Evolutionary conservation across 2,113 vertebrate species (phyloP).

Genomic region (Puma concolor): DNA sequence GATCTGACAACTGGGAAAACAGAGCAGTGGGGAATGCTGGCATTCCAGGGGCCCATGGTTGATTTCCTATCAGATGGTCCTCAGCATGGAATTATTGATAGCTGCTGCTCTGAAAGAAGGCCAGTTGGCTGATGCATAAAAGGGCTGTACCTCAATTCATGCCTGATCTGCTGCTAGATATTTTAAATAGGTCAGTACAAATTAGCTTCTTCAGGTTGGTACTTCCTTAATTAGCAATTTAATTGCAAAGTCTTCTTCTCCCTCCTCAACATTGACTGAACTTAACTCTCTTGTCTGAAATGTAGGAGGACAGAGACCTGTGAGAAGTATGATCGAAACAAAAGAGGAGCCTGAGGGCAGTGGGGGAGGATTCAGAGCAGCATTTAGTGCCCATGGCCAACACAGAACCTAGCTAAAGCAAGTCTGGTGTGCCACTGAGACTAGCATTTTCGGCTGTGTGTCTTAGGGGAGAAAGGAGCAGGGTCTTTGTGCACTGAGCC

Average conservation of each 20-base stretch:
- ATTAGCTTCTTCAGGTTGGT: slow-evolving; percentile 22
- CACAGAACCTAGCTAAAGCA: not conserved
- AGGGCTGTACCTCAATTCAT: slow-evolving; percentile 31
- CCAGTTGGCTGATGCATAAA: slow-evolving; percentile 62
- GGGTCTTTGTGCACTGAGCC: not conserved
- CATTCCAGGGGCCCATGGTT: slow-evolving; percentile 81
- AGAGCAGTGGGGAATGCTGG: slow-evolving; percentile 71
- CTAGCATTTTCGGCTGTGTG: not conserved
- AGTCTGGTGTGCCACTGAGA: not conserved
- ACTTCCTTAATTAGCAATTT: slow-evolving; percentile 48
- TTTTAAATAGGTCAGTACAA: slow-evolving; percentile 59
- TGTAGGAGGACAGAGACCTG: not conserved
- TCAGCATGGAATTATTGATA: slow-evolving; percentile 58
- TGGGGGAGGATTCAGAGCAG: not conserved
- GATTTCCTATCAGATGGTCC: slow-evolving; percentile 77
- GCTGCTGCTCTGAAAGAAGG: slow-evolving; percentile 35
- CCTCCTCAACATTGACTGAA: not conserved
- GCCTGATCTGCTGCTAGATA: not conserved
- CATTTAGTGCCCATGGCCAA: not conserved
- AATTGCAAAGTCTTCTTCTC: slow-evolving; percentile 32
- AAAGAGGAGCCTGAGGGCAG: not conserved
- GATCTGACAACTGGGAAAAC: slow-evolving; percentile 90
- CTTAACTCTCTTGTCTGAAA: slow-evolving; percentile 40
- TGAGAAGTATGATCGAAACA: not conserved
- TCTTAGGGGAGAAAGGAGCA: not conserved